Evolutionary conservation across 2,797 vertebrate species (phyloP).

Genomic region (Monodelphis domestica): DNA sequence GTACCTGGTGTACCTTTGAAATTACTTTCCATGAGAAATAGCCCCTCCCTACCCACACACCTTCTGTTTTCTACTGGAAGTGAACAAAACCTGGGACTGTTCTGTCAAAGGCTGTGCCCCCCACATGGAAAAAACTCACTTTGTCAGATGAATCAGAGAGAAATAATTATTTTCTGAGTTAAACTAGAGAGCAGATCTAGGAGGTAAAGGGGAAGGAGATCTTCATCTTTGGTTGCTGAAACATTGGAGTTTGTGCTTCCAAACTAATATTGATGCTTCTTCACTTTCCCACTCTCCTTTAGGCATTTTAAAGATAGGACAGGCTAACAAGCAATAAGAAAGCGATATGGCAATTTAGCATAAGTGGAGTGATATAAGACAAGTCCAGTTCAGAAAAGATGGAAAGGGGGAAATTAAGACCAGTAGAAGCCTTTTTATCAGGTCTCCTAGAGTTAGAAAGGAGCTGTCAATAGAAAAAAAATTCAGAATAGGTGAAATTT

Average conservation of each 20-base stretch:
- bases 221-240: conserved; percentile 1
- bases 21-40: background rate
- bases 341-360: too few species aligned
- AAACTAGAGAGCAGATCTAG: background rate
- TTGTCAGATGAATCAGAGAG: background rate
- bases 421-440: background rate
- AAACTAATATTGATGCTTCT: background rate
- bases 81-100: background rate
- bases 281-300: too few species aligned
- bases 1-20: background rate
- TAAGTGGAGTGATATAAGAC: too few species aligned
- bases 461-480: background rate
- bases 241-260: background rate
- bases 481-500: background rate
- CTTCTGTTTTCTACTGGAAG: background rate
- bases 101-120: background rate
- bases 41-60: background rate
- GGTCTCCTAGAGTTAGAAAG: background rate
- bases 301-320: background rate
- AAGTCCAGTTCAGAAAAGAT: background rate
- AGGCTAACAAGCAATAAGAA: too few species aligned
- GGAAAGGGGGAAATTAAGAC: background rate
- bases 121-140: background rate
- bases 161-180: background rate
- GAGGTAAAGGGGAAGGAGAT: background rate